Evolutionary conservation across 1,140 invertebrate genomes (phyloP).

Genomic region (Aleiodes sp.): DNA sequence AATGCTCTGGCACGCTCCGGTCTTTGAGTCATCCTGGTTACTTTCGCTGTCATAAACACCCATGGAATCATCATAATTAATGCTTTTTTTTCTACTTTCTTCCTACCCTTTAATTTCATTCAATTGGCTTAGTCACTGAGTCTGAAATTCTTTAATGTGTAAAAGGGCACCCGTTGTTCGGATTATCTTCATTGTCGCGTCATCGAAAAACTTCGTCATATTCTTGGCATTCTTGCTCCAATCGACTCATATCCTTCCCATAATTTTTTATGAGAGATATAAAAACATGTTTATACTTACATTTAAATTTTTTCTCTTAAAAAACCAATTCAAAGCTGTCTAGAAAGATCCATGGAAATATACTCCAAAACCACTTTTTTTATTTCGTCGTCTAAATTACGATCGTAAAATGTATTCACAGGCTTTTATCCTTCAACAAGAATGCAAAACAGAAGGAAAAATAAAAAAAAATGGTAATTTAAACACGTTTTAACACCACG

Average conservation of each 20-base stretch:
- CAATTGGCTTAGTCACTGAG: slow-evolving; percentile 30
- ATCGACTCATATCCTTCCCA: no score
- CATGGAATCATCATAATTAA: not conserved
- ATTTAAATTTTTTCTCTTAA: not conserved
- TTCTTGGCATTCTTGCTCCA: no score
- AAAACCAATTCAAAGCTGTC: not conserved
- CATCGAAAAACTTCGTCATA: not conserved
- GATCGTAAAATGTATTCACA: no score
- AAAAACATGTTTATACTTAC: not conserved
- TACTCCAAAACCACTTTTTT: not conserved
- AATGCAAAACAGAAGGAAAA: not conserved
- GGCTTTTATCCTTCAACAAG: no score
- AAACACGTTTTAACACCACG: not conserved
- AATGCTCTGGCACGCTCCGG: not conserved
- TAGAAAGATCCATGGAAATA: not conserved
- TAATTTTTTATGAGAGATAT: not conserved
- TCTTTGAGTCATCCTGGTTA: not conserved
- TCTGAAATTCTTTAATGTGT: not conserved
- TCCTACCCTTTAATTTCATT: slow-evolving; percentile 25
- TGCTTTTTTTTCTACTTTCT: slow-evolving; percentile 18
- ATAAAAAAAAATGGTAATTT: not conserved
- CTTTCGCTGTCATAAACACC: slow-evolving; percentile 1
- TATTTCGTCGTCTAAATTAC: not conserved
- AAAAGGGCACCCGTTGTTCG: not conserved
- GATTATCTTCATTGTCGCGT: not conserved